Evolutionary conservation across 2,113 vertebrate species (phyloP).

Genomic region (Thamnaconus septentrionalis): DNA sequence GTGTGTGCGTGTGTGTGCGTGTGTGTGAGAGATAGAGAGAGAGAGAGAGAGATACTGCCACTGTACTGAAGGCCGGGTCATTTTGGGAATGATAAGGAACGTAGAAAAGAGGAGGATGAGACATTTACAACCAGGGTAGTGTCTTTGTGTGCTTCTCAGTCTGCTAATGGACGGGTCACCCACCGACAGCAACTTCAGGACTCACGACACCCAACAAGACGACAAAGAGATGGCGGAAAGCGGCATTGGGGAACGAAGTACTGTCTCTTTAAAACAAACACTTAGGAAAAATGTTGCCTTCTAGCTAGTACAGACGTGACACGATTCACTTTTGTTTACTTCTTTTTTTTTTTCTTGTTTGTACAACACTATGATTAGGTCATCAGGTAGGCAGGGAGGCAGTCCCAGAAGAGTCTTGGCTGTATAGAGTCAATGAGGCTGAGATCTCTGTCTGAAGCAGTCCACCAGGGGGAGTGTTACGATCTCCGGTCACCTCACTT

Average conservation of each 20-base stretch:
- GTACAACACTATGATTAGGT: slow-evolving; percentile 92
- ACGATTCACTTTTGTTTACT: slow-evolving; percentile 83
- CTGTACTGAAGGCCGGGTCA: slow-evolving; percentile 1
- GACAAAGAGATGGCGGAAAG: slow-evolving; percentile 2
- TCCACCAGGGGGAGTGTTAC: too few species aligned
- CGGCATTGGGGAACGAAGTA: slow-evolving; percentile 53
- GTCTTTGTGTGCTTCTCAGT: slow-evolving; percentile 59
- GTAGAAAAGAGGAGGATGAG: slow-evolving; percentile 5
- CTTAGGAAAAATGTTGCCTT: slow-evolving; percentile 76
- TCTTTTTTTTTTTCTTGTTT: slow-evolving; percentile 63
- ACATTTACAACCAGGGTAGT: slow-evolving; percentile 1
- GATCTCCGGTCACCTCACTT: too few species aligned
- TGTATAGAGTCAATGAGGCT: too few species aligned
- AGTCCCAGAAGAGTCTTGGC: too few species aligned
- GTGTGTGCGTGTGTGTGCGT: too few species aligned
- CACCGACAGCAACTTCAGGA: slow-evolving; percentile 21
- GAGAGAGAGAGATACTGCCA: neutral
- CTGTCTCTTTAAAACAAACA: slow-evolving; percentile 80
- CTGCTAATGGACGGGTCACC: neutral
- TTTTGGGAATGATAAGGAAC: neutral
- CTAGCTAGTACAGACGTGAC: slow-evolving; percentile 94
- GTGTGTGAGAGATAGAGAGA: too few species aligned
- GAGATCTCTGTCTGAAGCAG: too few species aligned
- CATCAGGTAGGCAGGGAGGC: slow-evolving; percentile 77
- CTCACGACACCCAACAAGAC: slow-evolving; percentile 31